Base-by-base conservation (phyloP, 2,113 vertebrate species). In the Syrrhaptes paradoxus region DNA sequence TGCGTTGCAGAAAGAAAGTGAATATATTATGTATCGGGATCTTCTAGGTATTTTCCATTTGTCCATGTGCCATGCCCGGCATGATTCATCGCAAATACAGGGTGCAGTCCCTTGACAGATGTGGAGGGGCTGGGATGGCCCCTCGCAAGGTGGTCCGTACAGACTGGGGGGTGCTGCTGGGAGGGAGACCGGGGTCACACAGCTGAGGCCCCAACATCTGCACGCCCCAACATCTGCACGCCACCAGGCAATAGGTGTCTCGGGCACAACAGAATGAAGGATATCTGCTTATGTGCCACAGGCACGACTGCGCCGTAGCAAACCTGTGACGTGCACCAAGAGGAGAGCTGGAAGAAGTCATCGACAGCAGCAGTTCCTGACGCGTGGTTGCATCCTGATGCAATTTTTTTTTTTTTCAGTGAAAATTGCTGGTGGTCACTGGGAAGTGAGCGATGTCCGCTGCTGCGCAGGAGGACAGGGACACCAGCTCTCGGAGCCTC, bases 21-120 rank as follows among this genome's bases (percentile, higher is more conserved):
- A 67, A 34, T 54, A 2, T 9, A 4, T 61, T 2, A 31, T 46
- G 43, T 58, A 15, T 7, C 17, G 16, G 54, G 72, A 13, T 34
- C 43, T n/a, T 48, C 32, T 6, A 20, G 26, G 9, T 17, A 17
- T 62, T 51, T n/a, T 68, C 34, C 9, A 3, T 51, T 51, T 70
- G 57, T 13, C 25, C 48, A 5, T 0, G 1, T 21, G 1, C 24
- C 1, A 5, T 7, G 13, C 8, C 10, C 17, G 3, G 20, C 1
- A 24, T 29, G 49, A 31, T 34, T 38, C 19, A 25, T 48, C 38
- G 52, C 65, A 46, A 48, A 20, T 6, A 4, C 5, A 43, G 38
- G 26, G 46, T 34, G 45, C 26, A 26, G 46, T 2, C 9, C 58
- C 55, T 6, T 4, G 2, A 7, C 61, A 57, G 45, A 22, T 15